Percentiles rank a stretch among this genome's conserved stretches.
Evolutionary conservation across 2,797 vertebrate species (phyloP).

Genomic region (Rhodeus uyekii): DNA sequence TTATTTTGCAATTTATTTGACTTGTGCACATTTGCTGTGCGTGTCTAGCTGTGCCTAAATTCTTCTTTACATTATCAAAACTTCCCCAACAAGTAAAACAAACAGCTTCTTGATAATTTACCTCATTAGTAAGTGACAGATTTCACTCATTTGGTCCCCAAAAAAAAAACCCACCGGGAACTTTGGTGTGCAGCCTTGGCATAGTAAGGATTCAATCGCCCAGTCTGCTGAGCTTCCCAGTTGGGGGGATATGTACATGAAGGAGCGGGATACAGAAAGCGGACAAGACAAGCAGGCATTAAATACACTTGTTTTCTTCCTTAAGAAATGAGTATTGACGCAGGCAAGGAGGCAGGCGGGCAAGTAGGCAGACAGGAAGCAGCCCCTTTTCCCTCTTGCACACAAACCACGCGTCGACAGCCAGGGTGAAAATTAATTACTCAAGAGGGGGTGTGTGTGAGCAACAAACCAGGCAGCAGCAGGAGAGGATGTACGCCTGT

Average conservation of each 20-base stretch:
- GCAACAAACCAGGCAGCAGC: conserved; percentile 25
- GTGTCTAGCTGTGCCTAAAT: background rate
- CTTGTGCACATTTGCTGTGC: background rate
- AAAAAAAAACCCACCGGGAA: conserved; percentile 14
- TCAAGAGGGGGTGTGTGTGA: conserved; percentile 62
- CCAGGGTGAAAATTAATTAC: conserved; percentile 78
- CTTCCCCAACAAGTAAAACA: conserved; percentile 19
- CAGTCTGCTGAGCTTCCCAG: conserved; percentile 20
- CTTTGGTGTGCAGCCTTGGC: background rate
- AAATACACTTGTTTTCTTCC: conserved; percentile 78
- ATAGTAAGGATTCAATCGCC: background rate
- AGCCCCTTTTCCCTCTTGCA: conserved; percentile 49
- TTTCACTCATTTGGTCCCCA: conserved; percentile 1
- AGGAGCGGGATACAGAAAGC: conserved; percentile 24
- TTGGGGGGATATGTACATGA: conserved; percentile 26
- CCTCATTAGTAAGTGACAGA: conserved; percentile 28
- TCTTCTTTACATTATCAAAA: conserved; percentile 21
- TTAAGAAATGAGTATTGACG: conserved; percentile 75
- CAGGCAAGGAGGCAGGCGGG: conserved; percentile 53
- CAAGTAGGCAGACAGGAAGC: conserved; percentile 30
- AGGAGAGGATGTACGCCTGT: conserved; percentile 28
- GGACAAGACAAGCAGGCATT: conserved; percentile 66
- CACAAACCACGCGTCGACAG: conserved; percentile 64
- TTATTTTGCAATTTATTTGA: conserved; percentile 39
- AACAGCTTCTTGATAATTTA: conserved; percentile 10